phyloP scores from a whole-genome alignment of 2,888 invertebrate genomes.

The Acleris emargana region DNA sequence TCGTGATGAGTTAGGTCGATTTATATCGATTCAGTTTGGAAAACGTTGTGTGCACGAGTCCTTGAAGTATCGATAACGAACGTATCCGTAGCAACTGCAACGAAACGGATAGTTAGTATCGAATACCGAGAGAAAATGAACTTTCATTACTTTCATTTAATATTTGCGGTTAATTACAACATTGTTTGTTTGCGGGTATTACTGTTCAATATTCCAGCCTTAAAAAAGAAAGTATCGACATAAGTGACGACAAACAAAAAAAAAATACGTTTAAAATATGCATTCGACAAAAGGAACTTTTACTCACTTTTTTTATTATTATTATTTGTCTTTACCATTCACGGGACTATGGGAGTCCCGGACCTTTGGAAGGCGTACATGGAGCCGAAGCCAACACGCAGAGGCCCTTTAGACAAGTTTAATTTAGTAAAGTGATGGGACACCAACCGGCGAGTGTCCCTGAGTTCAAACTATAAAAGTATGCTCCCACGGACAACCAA shows the following conservation, averaged over 20 bases:
- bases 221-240: background rate
- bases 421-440: too few species aligned
- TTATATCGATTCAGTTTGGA: conserved; percentile 1
- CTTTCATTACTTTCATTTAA: conserved; percentile 29
- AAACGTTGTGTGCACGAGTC: conserved; percentile 10
- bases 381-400: too few species aligned
- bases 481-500: too few species aligned
- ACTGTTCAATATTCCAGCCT: background rate
- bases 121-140: conserved; percentile 31
- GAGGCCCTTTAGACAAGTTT: too few species aligned
- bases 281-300: too few species aligned
- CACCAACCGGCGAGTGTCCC: too few species aligned
- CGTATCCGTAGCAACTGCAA: conserved; percentile 24
- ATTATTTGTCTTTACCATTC: too few species aligned
- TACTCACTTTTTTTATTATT: too few species aligned
- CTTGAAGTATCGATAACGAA: conserved; percentile 16
- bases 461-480: too few species aligned
- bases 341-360: too few species aligned
- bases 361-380: too few species aligned
- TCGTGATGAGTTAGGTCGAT: conserved; percentile 11
- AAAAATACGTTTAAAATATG: too few species aligned
- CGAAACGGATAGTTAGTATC: conserved; percentile 15
- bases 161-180: conserved; percentile 25
- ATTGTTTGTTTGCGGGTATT: background rate
- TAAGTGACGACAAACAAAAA: background rate